Conservation (phyloP, 2,888 invertebrate species). For the Aphelenchoides bicaudatus region DNA sequence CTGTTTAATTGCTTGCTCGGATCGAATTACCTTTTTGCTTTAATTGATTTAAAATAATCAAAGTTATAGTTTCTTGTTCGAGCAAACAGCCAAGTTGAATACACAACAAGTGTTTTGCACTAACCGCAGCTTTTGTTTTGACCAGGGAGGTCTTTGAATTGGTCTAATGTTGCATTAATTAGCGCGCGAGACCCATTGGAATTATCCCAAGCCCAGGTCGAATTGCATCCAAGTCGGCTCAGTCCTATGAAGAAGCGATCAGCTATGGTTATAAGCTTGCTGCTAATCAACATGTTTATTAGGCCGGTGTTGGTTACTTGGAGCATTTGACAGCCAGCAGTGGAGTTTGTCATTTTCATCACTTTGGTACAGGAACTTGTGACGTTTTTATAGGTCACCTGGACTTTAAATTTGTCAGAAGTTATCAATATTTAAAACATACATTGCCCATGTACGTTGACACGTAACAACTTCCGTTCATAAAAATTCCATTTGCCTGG, state of each 20-base stretch:
- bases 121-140: not conserved
- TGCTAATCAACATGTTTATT: too few relatives aligned
- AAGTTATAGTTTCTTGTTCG: too few relatives aligned
- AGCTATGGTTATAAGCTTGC: not conserved
- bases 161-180: not conserved
- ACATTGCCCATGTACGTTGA: not conserved
- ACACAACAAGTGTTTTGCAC: too few relatives aligned
- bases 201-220: conserved; percentile 11
- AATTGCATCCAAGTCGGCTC: conserved; percentile 1
- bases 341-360: not conserved
- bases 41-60: too few relatives aligned
- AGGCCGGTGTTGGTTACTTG: not conserved
- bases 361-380: not conserved
- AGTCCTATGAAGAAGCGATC: conserved; percentile 2
- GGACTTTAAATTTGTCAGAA: not conserved
- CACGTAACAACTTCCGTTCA: not conserved
- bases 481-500: not conserved
- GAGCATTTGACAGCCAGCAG: conserved; percentile 9
- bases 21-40: too few relatives aligned
- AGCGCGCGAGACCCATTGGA: not conserved
- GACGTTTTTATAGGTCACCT: not conserved
- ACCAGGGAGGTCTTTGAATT: not conserved
- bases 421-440: not conserved
- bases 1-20: too few relatives aligned
- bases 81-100: too few relatives aligned